Percentiles rank a stretch among this genome's conserved stretches.
Conservation (phyloP, 2,888 invertebrate genomes). For the Syrphus vitripennis region DNA sequence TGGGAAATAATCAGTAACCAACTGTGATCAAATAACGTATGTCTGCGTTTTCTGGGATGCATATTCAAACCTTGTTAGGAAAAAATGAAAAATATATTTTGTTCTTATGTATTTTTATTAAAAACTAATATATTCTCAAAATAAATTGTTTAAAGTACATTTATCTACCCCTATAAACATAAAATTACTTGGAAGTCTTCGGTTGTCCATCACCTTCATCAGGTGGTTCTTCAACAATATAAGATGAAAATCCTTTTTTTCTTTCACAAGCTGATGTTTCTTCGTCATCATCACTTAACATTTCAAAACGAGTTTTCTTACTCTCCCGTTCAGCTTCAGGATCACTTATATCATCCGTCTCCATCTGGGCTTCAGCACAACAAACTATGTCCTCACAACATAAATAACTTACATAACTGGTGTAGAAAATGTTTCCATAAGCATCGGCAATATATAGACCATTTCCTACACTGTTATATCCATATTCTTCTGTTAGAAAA, state of each 20-base stretch:
- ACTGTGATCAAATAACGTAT: too few species aligned
- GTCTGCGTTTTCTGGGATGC: too few species aligned
- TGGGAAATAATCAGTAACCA: too few species aligned
- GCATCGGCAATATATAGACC: slow-evolving; percentile 68
- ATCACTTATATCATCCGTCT: slow-evolving; percentile 33
- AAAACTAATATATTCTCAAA: not conserved
- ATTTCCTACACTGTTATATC: too few species aligned
- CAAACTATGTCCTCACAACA: slow-evolving; percentile 17
- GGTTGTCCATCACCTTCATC: slow-evolving; percentile 69
- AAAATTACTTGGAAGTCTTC: not conserved
- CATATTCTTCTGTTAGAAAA: not conserved
- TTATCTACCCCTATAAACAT: not conserved
- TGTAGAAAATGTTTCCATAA: slow-evolving; percentile 72
- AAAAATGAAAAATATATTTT: too few species aligned
- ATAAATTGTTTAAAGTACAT: not conserved
- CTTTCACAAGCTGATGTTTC: not conserved
- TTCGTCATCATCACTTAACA: slow-evolving; percentile 72
- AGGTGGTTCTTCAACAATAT: slow-evolving; percentile 77
- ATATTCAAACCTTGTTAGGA: too few species aligned
- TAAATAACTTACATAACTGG: slow-evolving; percentile 39
- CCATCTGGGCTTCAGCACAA: slow-evolving; percentile 1
- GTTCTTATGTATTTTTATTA: not conserved
- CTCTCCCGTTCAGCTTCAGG: not conserved
- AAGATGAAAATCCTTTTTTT: slow-evolving; percentile 66
- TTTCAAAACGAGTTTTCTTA: slow-evolving; percentile 36